phyloP scores from a whole-genome alignment of 2,888 invertebrate genomes.

The Perizoma flavofasciatum region DNA sequence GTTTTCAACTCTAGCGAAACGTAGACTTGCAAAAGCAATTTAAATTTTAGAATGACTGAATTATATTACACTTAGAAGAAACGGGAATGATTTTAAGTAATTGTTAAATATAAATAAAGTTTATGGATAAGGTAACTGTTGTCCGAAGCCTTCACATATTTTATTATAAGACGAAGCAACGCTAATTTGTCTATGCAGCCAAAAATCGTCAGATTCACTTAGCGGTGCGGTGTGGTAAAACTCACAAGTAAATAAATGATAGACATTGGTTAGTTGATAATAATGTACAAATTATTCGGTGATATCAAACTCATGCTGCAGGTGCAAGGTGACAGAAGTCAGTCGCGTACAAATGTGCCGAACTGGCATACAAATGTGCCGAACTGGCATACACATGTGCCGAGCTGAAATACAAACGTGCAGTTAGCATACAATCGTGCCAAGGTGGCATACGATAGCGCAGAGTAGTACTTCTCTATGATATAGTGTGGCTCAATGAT shows the following conservation, averaged over 20 bases:
- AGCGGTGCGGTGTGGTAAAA: conserved; percentile 30
- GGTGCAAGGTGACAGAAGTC: conserved; percentile 28
- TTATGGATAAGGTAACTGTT: too few relatives aligned
- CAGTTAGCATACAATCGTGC: conserved; percentile 1
- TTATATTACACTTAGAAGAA: too few relatives aligned
- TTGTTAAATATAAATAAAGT: too few relatives aligned
- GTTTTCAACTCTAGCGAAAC: conserved; percentile 4
- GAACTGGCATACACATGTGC: background rate
- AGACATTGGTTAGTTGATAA: conserved; percentile 36
- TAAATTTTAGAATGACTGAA: too few relatives aligned
- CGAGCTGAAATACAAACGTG: background rate
- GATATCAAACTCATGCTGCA: conserved; percentile 35
- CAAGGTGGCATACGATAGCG: conserved; percentile 6
- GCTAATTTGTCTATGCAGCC: conserved; percentile 20
- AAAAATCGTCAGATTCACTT: conserved; percentile 32
- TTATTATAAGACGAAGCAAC: conserved; percentile 1
- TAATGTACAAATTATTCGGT: conserved; percentile 38
- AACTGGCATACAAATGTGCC: conserved; percentile 11
- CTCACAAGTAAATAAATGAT: conserved; percentile 21
- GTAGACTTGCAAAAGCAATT: background rate
- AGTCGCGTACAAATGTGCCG: conserved; percentile 6
- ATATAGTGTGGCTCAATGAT: background rate
- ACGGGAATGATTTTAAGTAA: too few relatives aligned
- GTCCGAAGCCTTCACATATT: background rate
- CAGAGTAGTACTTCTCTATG: conserved; percentile 4